Percentiles rank a stretch among this genome's conserved stretches.
Conservation (phyloP, 2,888 invertebrate species). For the Polydrusus tereticollis region DNA sequence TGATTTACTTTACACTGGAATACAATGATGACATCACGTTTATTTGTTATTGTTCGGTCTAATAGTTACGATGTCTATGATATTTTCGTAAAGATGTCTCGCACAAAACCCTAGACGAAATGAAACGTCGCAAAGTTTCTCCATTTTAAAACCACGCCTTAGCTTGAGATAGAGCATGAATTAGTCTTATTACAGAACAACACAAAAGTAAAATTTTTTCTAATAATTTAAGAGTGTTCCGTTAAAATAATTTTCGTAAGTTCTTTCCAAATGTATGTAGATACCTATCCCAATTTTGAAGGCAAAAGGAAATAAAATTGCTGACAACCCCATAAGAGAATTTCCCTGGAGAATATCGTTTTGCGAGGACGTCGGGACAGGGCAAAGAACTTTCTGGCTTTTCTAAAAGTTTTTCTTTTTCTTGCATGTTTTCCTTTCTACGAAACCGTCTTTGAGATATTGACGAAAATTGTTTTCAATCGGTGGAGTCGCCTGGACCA, state of each 20-base stretch:
- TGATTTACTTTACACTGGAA: no score
- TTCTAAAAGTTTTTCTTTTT: neutral
- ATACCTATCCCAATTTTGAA: neutral
- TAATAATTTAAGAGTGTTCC: no score
- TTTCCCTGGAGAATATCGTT: slow-evolving; percentile 31
- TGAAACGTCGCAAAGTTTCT: no score
- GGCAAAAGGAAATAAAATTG: slow-evolving; percentile 26
- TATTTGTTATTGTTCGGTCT: no score
- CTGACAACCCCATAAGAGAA: slow-evolving; percentile 20
- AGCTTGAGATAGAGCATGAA: no score
- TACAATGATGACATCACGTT: no score
- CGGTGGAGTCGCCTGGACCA: neutral
- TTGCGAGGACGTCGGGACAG: neutral
- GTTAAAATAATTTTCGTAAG: neutral
- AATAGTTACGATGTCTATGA: no score
- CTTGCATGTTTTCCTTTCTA: neutral
- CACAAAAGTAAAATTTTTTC: no score
- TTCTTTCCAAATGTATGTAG: neutral
- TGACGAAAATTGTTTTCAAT: neutral
- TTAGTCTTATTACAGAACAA: no score
- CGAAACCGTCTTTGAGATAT: neutral
- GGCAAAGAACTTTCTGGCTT: slow-evolving; percentile 28
- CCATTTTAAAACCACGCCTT: no score
- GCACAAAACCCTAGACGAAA: no score
- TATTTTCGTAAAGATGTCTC: no score